phyloP scores from a whole-genome alignment of 1,140 invertebrate genomes.

The Nasonia vitripennis region DNA sequence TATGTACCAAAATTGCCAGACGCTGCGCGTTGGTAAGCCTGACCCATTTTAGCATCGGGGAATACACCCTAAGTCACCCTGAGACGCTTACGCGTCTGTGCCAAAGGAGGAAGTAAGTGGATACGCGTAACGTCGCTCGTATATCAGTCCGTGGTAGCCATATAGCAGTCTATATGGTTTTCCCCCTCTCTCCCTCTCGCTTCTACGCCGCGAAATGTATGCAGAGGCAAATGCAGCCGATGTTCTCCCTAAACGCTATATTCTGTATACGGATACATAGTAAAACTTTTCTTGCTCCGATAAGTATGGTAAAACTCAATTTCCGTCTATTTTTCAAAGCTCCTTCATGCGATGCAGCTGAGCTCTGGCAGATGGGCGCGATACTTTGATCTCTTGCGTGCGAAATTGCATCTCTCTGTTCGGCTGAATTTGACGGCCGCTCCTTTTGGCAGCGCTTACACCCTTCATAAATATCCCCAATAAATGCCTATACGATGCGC shows the following conservation, averaged over 20 bases:
- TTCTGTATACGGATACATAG: background rate
- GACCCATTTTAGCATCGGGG: slow-evolving; percentile 31
- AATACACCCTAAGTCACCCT: background rate
- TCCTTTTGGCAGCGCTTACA: slow-evolving; percentile 28
- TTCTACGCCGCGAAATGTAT: background rate
- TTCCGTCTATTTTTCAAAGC: background rate
- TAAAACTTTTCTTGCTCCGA: no score
- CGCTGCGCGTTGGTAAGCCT: background rate
- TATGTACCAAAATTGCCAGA: background rate
- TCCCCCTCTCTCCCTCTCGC: slow-evolving; percentile 10
- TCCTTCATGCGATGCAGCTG: background rate
- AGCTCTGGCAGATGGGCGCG: no score
- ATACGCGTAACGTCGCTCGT: slow-evolving; percentile 61
- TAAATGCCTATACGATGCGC: slow-evolving; percentile 48
- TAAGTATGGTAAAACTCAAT: background rate
- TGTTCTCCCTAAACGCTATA: background rate
- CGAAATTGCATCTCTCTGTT: slow-evolving; percentile 19
- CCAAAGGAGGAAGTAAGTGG: slow-evolving; percentile 63
- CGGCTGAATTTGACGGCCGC: slow-evolving; percentile 13
- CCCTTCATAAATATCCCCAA: slow-evolving; percentile 52
- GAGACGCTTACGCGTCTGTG: background rate
- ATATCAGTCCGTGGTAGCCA: slow-evolving; percentile 61
- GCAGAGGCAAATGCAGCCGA: background rate
- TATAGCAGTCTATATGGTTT: slow-evolving; percentile 65
- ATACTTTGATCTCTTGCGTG: slow-evolving; percentile 40